Percentiles rank a stretch among this genome's conserved stretches.
phyloP scores from a whole-genome alignment of 2,888 invertebrate species.

The Stenolophus ochropezus region DNA sequence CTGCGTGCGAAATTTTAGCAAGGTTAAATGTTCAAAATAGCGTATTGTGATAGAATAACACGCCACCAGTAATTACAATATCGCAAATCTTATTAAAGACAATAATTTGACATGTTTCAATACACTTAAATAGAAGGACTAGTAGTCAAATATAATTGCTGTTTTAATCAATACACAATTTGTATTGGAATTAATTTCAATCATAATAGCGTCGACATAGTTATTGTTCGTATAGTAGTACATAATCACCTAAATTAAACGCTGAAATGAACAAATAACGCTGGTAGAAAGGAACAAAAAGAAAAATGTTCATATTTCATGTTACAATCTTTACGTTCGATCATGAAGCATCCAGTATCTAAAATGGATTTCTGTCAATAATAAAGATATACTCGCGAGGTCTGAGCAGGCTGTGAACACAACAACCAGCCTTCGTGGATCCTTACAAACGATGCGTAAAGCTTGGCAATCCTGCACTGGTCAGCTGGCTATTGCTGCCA shows the following conservation, averaged over 20 bases:
- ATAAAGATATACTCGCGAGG: slow-evolving; percentile 1
- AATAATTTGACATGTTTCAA: background rate
- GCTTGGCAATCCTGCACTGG: slow-evolving; percentile 4
- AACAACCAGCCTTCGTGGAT: slow-evolving; percentile 4
- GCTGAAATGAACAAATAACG: background rate
- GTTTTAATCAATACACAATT: background rate
- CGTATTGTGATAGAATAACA: background rate
- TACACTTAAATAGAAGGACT: background rate
- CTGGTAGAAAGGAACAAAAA: background rate
- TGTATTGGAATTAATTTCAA: background rate
- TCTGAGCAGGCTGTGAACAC: background rate
- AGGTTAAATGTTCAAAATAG: background rate
- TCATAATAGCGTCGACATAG: background rate
- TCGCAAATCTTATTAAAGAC: background rate
- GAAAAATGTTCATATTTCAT: background rate
- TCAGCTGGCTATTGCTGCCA: slow-evolving; percentile 29
- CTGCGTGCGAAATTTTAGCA: background rate
- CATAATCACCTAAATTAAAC: background rate
- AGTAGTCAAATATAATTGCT: background rate
- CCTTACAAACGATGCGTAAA: slow-evolving; percentile 32
- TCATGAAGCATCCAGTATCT: slow-evolving; percentile 1
- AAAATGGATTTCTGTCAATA: slow-evolving; percentile 27
- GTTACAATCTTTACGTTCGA: background rate
- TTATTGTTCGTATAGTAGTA: too few species aligned
- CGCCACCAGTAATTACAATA: background rate